These are phyloP conservation scores for Agrilus planipennis DNA, from an alignment of 1,140 invertebrate species.

Conservation along the genomic window DNA sequence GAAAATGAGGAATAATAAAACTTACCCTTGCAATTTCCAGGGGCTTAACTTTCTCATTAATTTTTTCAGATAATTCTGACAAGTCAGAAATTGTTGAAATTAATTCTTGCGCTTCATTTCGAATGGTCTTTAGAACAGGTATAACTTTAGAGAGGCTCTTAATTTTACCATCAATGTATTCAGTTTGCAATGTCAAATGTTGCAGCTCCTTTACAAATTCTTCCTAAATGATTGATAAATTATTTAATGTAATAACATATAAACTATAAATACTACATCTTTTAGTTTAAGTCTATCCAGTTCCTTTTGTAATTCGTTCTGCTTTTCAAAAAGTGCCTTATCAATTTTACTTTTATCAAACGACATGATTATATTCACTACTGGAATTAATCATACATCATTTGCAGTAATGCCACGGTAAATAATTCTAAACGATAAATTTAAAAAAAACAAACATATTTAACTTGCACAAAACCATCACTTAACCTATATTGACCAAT, in stretches of 20 bases:
- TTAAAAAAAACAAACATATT: too few relatives aligned
- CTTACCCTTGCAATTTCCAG: constrained; percentile 85
- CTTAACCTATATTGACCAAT: too few relatives aligned
- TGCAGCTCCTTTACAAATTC: constrained; percentile 46
- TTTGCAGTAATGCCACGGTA: too few relatives aligned
- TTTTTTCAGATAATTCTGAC: constrained; percentile 80
- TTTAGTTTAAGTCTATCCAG: constrained; percentile 23
- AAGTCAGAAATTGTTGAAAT: constrained; percentile 77
- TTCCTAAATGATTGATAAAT: constrained; percentile 36
- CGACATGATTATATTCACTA: too few relatives aligned
- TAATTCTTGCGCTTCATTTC: constrained; percentile 63
- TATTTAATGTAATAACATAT: constrained; percentile 1
- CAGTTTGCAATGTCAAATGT: constrained; percentile 44
- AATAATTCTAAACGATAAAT: too few relatives aligned
- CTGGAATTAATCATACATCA: too few relatives aligned
- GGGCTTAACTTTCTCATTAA: constrained; percentile 90
- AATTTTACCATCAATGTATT: constrained; percentile 54
- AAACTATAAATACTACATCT: constrained; percentile 19
- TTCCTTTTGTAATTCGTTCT: constrained; percentile 19
- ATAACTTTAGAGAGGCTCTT: constrained; percentile 48
- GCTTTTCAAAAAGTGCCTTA: too few relatives aligned
- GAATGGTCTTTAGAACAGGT: constrained; percentile 54
- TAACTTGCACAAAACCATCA: too few relatives aligned
- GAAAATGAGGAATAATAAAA: constrained; percentile 10
- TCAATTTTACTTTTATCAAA: too few relatives aligned